Evolutionary conservation across 2,888 invertebrate genomes (phyloP), one percentile per base, ranked within the genome.

Genomic region (Harpalus rubripes): DNA sequence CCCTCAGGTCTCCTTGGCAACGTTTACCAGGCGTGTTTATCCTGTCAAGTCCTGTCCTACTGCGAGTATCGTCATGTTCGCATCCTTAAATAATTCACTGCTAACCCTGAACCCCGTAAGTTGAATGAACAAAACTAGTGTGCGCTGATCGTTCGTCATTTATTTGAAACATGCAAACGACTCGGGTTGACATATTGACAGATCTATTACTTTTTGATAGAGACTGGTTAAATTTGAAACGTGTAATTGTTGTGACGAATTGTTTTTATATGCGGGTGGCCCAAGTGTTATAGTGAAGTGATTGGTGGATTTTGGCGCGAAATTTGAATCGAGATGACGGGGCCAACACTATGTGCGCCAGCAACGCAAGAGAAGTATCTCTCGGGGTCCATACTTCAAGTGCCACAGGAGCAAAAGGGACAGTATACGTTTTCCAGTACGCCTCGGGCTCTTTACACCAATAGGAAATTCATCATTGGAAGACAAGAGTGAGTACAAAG

Each of bases 351-450:
- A 26, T 83, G 74, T 52, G 76, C 58, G n/a, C 32, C 76, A 3
- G 76, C n/a, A n/a, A 22, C 83, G 61, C 83, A 76, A n/a, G 83
- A 83, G 10, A 83, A 74, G 16, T 61, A 76, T 61, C 74, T 83
- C 18, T 39, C 44, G 8, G 83, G 83, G 26, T 74, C 74, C 18
- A 22, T 22, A 18, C 41, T 83, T 12, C 44, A 83, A 26, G 63
- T 92, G 39, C 22, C 18, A 39, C 22, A 39, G 2, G 61, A 76
- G 12, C 44, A 76, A 22, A 83, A 74, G 16, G 83, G 83, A 78
- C 92, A 93, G 86, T 94, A 92, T 88, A 93, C 93, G 85, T 94
- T 93, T 91, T 92, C 93, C 89, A 94, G 93, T 90, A 93, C 93
- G n/a, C 94, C 94, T 6, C 90, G 93, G 79, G 94, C 93, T 8